A percentile compares a stretch with the other conserved stretches of the same genome.
phyloP scores from a whole-genome alignment of 1,140 invertebrate species.

The Camponotus pennsylvanicus region DNA sequence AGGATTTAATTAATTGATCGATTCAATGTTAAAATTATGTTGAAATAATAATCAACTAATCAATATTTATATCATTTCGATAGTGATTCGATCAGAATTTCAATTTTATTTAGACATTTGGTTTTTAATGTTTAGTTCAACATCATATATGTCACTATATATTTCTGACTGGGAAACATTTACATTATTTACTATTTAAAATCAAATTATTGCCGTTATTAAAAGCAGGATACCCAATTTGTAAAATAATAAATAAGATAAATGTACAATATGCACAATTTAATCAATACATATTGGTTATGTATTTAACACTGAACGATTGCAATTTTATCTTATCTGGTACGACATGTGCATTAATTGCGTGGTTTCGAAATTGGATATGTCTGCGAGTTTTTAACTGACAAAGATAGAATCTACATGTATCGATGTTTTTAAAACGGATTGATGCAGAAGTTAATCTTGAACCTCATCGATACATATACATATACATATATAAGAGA shows the following conservation, averaged over 20 bases:
- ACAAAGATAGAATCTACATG: not conserved
- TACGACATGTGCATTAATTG: not conserved
- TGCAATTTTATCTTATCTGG: not conserved
- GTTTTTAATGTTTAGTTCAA: too few species aligned
- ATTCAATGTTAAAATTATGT: too few species aligned
- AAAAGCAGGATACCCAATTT: not conserved
- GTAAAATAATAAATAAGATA: not conserved
- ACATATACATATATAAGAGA: not conserved
- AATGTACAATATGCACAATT: not conserved
- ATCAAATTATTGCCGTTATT: not conserved
- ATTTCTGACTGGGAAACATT: too few species aligned
- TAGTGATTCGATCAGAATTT: too few species aligned
- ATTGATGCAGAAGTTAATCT: slow-evolving; percentile 5
- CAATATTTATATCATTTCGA: too few species aligned
- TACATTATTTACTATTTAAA: too few species aligned
- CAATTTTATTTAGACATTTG: too few species aligned
- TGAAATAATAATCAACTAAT: too few species aligned
- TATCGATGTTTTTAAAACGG: not conserved
- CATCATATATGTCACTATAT: too few species aligned
- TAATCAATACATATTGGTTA: not conserved
- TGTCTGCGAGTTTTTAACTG: not conserved
- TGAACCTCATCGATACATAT: not conserved
- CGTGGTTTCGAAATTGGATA: too few species aligned
- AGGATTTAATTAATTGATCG: too few species aligned
- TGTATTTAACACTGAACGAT: not conserved